Evolutionary conservation across 2,113 vertebrate genomes (phyloP).

Genomic region (Dromiciops gliroides): DNA sequence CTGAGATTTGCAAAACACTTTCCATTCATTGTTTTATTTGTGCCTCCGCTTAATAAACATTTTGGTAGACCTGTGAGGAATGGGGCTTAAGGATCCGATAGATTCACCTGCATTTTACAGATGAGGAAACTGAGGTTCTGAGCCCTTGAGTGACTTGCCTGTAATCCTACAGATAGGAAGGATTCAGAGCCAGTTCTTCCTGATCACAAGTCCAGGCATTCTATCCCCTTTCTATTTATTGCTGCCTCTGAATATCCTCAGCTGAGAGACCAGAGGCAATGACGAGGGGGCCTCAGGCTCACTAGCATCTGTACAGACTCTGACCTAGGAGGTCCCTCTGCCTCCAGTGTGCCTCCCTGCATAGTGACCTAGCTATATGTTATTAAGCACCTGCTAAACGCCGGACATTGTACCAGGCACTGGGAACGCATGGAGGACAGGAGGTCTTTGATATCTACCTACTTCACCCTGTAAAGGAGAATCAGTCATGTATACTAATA

Average conservation of each 20-base stretch:
- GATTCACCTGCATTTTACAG: too few species aligned
- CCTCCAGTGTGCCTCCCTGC: too few species aligned
- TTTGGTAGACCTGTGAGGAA: neutral
- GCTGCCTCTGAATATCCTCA: neutral
- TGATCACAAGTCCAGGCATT: neutral
- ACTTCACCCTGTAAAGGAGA: neutral
- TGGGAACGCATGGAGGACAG: neutral
- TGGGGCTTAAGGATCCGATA: too few species aligned
- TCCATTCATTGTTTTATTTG: neutral
- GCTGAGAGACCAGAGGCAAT: neutral
- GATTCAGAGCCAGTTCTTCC: neutral
- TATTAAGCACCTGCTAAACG: neutral
- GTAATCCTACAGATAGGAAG: neutral
- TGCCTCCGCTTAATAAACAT: neutral
- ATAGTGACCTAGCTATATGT: too few species aligned
- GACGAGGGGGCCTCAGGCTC: neutral
- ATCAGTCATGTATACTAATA: neutral
- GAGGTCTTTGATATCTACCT: neutral
- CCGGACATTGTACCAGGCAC: neutral
- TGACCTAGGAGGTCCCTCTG: neutral
- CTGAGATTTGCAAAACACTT: neutral
- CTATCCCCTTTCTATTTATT: neutral
- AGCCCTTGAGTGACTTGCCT: neutral
- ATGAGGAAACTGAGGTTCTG: neutral
- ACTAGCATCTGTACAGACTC: neutral